These are phyloP conservation scores for Atrichornis clamosus DNA, from an alignment of 2,113 vertebrate species.

Conservation along the genomic window DNA sequence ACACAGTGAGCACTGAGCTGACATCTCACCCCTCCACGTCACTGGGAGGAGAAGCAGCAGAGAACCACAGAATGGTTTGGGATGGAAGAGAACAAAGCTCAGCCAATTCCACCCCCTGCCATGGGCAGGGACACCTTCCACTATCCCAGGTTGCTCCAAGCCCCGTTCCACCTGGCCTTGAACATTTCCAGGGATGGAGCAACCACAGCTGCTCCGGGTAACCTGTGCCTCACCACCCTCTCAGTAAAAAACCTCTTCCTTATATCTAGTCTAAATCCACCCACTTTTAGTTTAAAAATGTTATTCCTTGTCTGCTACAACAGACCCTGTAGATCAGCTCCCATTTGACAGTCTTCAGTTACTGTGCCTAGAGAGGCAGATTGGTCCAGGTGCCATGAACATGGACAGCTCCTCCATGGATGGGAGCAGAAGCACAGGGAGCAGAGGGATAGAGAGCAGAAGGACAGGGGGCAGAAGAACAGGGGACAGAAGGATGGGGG, in stretches of 20 bases:
- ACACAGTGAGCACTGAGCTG: neutral
- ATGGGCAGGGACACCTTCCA: too few species aligned
- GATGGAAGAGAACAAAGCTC: neutral
- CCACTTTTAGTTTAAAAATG: neutral
- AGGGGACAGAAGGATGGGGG: neutral
- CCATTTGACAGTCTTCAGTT: neutral
- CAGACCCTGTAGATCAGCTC: neutral
- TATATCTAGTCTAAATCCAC: neutral
- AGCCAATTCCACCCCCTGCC: neutral
- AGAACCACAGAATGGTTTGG: neutral
- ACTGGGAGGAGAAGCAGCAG: neutral
- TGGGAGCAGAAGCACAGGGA: neutral
- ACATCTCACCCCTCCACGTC: fast-evolving
- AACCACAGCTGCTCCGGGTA: neutral
- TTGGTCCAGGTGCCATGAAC: neutral
- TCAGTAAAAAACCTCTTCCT: neutral
- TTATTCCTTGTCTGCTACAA: neutral
- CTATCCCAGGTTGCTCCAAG: neutral
- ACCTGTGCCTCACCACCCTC: neutral
- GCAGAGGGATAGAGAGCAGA: neutral
- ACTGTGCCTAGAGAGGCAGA: neutral
- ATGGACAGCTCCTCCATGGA: neutral
- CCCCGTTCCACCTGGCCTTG: neutral
- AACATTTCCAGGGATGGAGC: neutral
- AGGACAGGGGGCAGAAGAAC: neutral